phyloP scores from a whole-genome alignment of 2,888 invertebrate species.

The Callinectes sapidus region DNA sequence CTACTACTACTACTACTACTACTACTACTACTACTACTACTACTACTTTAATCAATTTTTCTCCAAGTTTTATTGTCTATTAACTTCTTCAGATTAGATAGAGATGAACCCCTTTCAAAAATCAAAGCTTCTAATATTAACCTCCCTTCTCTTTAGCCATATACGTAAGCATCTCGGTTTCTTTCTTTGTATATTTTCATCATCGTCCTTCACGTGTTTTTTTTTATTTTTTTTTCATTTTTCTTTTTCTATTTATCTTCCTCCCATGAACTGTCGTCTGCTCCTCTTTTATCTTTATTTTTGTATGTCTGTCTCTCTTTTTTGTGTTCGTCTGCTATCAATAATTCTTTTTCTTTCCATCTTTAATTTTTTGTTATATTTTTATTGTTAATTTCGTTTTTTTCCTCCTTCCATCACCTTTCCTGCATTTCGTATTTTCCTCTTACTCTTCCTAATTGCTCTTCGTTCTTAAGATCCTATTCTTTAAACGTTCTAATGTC shows the following conservation, averaged over 20 bases:
- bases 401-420: background rate
- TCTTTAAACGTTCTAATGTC: background rate
- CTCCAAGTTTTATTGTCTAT: too few relatives aligned
- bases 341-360: background rate
- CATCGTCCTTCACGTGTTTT: background rate
- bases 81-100: too few relatives aligned
- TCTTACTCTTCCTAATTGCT: background rate
- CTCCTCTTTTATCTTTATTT: background rate
- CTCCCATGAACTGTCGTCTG: background rate
- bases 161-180: background rate
- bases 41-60: too few relatives aligned
- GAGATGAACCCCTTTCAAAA: too few relatives aligned
- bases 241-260: too few relatives aligned
- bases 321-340: background rate
- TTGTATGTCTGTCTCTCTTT: background rate
- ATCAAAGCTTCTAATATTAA: too few relatives aligned
- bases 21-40: background rate
- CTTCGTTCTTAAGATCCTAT: background rate
- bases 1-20: background rate
- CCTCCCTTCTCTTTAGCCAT: background rate
- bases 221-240: too few relatives aligned
- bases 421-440: background rate
- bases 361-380: background rate
- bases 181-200: background rate
- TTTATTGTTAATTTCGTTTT: background rate